Percentiles rank a stretch among this genome's conserved stretches.
Evolutionary conservation across 2,888 invertebrate species (phyloP).

Genomic region (Sphaeridia pumilis): DNA sequence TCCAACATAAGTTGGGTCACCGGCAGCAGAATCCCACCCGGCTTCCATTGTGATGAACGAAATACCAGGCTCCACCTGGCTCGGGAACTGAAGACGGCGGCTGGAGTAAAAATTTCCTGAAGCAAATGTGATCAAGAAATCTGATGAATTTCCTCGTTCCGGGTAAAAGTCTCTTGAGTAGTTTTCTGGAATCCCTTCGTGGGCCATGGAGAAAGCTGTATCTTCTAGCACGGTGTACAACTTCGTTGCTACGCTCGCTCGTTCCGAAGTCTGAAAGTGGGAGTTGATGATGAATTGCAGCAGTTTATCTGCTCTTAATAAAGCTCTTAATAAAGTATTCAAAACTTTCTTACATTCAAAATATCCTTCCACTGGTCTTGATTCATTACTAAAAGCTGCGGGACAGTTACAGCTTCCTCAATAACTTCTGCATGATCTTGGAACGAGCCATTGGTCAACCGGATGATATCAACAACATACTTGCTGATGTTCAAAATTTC

Average conservation of each 20-base stretch:
- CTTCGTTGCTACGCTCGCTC: neutral
- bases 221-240: neutral
- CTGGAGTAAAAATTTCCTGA: too few species aligned
- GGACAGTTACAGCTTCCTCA: constrained; percentile 17
- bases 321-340: neutral
- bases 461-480: constrained; percentile 13
- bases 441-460: constrained; percentile 6
- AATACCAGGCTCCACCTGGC: neutral
- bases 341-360: constrained; percentile 6
- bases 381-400: constrained; percentile 16
- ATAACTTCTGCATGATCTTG: constrained; percentile 14
- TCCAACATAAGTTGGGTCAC: constrained; percentile 15
- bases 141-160: neutral
- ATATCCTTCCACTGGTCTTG: constrained; percentile 26
- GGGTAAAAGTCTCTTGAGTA: neutral
- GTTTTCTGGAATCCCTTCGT: neutral
- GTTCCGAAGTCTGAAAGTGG: neutral
- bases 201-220: neutral
- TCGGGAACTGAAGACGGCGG: constrained; percentile 5
- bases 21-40: constrained; percentile 5
- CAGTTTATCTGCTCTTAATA: too few species aligned
- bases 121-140: neutral
- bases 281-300: neutral
- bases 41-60: constrained; percentile 4
- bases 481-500: constrained; percentile 22